Conservation (phyloP, 2,888 invertebrate genomes). For the Trichopoda pennipes region DNA sequence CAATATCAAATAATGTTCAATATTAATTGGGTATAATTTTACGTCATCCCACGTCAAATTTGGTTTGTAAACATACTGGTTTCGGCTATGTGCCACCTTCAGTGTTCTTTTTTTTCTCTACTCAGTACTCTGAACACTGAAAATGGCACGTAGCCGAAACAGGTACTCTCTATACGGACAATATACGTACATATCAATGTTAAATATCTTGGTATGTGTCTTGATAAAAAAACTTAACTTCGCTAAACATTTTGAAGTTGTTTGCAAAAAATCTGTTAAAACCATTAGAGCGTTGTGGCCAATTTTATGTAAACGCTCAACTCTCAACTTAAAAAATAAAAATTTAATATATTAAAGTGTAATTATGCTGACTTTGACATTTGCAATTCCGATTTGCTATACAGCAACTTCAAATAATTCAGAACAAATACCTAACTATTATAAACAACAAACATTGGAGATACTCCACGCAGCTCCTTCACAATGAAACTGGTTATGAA, state of each 20-base stretch:
- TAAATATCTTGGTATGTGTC: background rate
- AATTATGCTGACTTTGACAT: slow-evolving; percentile 1
- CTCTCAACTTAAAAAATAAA: background rate
- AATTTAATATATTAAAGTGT: slow-evolving; percentile 4
- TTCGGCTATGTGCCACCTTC: too few relatives aligned
- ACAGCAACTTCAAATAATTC: background rate
- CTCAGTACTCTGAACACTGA: too few relatives aligned
- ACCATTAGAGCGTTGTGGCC: slow-evolving; percentile 1
- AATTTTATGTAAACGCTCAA: background rate
- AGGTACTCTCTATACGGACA: too few relatives aligned
- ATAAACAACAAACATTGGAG: too few relatives aligned
- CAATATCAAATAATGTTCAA: background rate
- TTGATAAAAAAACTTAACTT: slow-evolving; percentile 10
- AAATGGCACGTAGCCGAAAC: too few relatives aligned
- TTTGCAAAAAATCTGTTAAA: background rate
- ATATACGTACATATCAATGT: too few relatives aligned
- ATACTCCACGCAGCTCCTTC: too few relatives aligned
- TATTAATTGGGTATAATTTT: too few relatives aligned
- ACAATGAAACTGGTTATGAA: too few relatives aligned
- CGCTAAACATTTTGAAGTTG: background rate
- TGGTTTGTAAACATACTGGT: too few relatives aligned
- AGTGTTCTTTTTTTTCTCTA: too few relatives aligned
- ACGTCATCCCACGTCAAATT: too few relatives aligned
- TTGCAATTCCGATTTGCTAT: background rate
- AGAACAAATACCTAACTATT: background rate